Conservation (phyloP, 2,888 invertebrate species). For the Xestia sexstrigata region DNA sequence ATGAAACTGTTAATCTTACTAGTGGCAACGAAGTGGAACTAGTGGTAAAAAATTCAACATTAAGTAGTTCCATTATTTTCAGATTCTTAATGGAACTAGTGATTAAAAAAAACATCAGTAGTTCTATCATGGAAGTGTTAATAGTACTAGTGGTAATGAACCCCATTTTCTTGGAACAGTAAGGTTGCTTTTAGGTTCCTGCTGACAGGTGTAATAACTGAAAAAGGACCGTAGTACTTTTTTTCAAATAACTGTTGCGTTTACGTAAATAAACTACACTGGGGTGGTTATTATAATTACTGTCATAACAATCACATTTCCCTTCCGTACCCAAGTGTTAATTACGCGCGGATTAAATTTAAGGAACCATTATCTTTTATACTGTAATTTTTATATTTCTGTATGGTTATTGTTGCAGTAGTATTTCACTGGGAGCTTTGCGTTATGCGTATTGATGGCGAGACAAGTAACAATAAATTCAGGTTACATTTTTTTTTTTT, state of each 20-base stretch:
- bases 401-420: not conserved
- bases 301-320: slow-evolving; percentile 21
- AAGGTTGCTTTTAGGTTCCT: not conserved
- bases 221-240: not conserved
- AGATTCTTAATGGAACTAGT: too few relatives aligned
- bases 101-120: too few relatives aligned
- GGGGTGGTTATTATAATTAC: not conserved
- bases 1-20: too few relatives aligned
- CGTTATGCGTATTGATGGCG: not conserved
- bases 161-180: not conserved
- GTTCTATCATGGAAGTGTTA: too few relatives aligned
- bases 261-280: not conserved
- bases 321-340: slow-evolving; percentile 9
- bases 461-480: too few relatives aligned
- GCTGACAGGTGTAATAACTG: not conserved
- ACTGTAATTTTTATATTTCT: slow-evolving; percentile 1
- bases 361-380: slow-evolving; percentile 12
- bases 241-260: slow-evolving; percentile 23
- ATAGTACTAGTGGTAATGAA: too few relatives aligned
- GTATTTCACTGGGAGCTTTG: not conserved
- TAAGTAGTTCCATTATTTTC: too few relatives aligned
- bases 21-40: too few relatives aligned
- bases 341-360: slow-evolving; percentile 26
- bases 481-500: not conserved
- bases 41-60: too few relatives aligned